Evolutionary conservation across 2,113 vertebrate species (phyloP).

Genomic region (Uropsilus gracilis): DNA sequence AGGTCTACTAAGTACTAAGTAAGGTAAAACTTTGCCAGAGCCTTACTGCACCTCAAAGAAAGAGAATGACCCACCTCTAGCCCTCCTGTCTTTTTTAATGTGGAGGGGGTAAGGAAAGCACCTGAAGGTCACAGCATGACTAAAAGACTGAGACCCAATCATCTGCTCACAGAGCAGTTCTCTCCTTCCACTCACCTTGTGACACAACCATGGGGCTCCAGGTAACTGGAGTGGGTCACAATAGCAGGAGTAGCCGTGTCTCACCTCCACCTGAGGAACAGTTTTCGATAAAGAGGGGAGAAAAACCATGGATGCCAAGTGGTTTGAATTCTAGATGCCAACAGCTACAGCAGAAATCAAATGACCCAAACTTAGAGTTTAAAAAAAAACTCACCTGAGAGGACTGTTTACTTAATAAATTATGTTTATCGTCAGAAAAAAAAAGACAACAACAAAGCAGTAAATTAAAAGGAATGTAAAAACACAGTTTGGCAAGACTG

Average conservation of each 20-base stretch:
- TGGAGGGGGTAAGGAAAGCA: neutral
- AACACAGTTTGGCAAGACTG: neutral
- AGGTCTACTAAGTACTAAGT: too few species aligned
- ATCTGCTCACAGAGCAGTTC: neutral
- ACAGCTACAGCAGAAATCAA: neutral
- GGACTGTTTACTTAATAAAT: neutral
- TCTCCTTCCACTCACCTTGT: neutral
- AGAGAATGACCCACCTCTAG: neutral
- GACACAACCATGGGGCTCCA: neutral
- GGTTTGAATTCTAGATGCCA: neutral
- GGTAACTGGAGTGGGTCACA: neutral
- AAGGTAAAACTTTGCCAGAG: neutral
- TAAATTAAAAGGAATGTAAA: neutral
- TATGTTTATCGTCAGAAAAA: neutral
- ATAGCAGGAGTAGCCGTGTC: neutral
- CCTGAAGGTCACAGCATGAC: neutral
- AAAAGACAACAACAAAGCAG: neutral
- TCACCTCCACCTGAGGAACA: neutral
- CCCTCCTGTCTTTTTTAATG: neutral
- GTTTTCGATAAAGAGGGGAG: neutral
- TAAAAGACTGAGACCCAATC: neutral
- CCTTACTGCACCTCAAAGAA: neutral
- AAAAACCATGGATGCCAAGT: neutral
- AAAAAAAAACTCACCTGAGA: neutral
- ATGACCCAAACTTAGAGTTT: neutral